phyloP scores from a whole-genome alignment of 64 coral and sea anemone genomes.

The Hydrozoanthus tunicans region DNA sequence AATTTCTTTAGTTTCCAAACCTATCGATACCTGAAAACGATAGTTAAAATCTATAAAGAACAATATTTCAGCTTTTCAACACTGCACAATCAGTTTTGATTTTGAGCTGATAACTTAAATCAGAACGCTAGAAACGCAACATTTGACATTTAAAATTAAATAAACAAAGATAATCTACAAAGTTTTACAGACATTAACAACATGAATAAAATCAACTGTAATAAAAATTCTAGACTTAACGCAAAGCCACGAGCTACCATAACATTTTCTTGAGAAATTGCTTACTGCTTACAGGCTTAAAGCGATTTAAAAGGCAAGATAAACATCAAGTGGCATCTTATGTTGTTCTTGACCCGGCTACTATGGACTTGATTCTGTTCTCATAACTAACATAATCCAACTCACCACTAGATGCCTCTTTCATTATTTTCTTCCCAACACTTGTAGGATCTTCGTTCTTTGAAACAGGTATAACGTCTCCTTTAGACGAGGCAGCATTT shows the following conservation, averaged over 20 bases:
- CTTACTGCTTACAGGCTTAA: too few relatives aligned
- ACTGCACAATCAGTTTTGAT: background rate
- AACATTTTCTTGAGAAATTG: too few relatives aligned
- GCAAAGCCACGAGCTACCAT: too few relatives aligned
- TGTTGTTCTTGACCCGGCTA: background rate
- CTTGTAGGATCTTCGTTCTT: slow-evolving; percentile 56
- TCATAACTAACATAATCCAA: background rate
- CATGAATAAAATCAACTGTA: too few relatives aligned
- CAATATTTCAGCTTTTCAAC: background rate
- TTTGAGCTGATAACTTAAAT: too few relatives aligned
- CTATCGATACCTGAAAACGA: too few relatives aligned
- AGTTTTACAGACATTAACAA: background rate
- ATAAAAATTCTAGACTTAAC: too few relatives aligned
- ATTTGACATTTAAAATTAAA: too few relatives aligned
- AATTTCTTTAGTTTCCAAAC: too few relatives aligned
- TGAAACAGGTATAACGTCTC: slow-evolving; percentile 36
- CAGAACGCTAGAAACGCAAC: too few relatives aligned
- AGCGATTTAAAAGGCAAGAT: too few relatives aligned
- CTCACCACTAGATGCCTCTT: slow-evolving; percentile 67
- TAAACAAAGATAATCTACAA: background rate
- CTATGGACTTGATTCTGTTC: background rate
- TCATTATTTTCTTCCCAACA: slow-evolving; percentile 65
- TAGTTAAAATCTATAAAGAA: background rate
- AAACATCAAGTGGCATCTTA: background rate
- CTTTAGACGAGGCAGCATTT: slow-evolving; percentile 26